phyloP scores from a whole-genome alignment of 2,113 vertebrate genomes.

The Amia ocellicauda region DNA sequence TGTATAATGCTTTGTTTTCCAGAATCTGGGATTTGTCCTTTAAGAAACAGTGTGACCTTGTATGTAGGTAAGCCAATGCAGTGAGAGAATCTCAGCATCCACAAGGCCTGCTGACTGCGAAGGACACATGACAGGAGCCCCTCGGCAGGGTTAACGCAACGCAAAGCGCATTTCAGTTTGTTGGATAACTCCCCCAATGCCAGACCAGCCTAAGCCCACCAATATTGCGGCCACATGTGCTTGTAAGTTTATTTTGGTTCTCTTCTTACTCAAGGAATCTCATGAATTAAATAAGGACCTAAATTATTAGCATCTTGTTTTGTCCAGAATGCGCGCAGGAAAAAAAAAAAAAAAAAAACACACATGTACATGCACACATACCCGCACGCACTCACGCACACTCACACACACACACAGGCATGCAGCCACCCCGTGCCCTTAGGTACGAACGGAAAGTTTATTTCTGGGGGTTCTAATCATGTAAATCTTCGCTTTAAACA shows the following conservation, averaged over 20 bases:
- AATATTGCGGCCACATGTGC: conserved; percentile 60
- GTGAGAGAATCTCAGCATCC: too few species aligned
- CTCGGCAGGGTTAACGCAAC: background rate
- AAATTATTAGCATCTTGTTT: conserved; percentile 57
- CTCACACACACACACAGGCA: conserved; percentile 26
- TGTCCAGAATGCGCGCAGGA: conserved; percentile 19
- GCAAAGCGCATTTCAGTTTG: background rate
- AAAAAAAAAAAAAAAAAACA: conserved; percentile 10
- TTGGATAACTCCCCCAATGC: conserved; percentile 40
- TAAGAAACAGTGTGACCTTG: too few species aligned
- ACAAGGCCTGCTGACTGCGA: too few species aligned
- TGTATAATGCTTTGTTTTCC: too few species aligned
- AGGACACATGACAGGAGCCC: background rate
- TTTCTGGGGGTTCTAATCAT: conserved; percentile 52
- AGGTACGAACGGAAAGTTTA: conserved; percentile 46
- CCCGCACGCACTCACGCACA: conserved; percentile 27
- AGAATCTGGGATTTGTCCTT: too few species aligned
- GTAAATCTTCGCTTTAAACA: conserved; percentile 53
- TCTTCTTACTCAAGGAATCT: conserved; percentile 59
- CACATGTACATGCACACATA: conserved; percentile 34
- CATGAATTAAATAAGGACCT: conserved; percentile 50
- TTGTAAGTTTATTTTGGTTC: conserved; percentile 53
- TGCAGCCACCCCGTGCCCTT: conserved; percentile 30
- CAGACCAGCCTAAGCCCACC: conserved; percentile 39
- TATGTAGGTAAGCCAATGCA: too few species aligned